These are phyloP conservation scores for Tricholauxania praeusta DNA, from an alignment of 2,888 invertebrate species.

Conservation along the genomic window DNA sequence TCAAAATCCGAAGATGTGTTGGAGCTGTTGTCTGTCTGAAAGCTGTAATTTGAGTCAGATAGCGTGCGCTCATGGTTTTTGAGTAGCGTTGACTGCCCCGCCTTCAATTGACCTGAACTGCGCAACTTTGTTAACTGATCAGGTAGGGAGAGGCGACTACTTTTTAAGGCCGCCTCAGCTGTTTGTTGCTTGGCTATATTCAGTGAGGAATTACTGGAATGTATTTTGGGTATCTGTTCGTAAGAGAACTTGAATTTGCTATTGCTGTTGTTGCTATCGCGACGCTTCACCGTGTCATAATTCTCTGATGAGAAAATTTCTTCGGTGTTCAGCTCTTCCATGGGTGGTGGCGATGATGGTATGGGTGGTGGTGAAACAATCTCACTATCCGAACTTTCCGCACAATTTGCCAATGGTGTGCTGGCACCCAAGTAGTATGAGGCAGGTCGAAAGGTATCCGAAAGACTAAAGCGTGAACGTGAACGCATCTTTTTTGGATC, in stretches of 20 bases:
- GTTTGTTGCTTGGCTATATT: constrained; percentile 51
- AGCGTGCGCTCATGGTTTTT: constrained; percentile 64
- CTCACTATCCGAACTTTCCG: constrained; percentile 86
- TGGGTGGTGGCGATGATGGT: constrained; percentile 74
- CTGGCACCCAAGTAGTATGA: constrained; percentile 86
- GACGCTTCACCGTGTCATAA: constrained; percentile 66
- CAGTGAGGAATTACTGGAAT: constrained; percentile 63
- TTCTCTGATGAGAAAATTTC: constrained; percentile 67
- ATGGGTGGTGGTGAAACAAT: constrained; percentile 84
- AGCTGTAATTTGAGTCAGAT: constrained; percentile 67
- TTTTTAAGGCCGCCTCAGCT: constrained; percentile 58
- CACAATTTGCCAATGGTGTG: constrained; percentile 75
- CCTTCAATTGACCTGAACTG: constrained; percentile 45
- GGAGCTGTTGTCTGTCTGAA: constrained; percentile 67
- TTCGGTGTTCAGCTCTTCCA: constrained; percentile 78
- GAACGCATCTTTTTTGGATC: constrained; percentile 76
- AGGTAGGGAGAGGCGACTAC: constrained; percentile 66
- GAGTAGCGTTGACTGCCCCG: constrained; percentile 48
- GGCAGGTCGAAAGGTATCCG: constrained; percentile 89
- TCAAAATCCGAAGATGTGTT: constrained; percentile 67
- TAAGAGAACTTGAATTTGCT: constrained; percentile 61
- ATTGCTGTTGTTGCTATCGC: constrained; percentile 56
- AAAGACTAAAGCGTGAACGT: constrained; percentile 84
- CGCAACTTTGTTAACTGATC: constrained; percentile 65
- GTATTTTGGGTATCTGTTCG: constrained; percentile 66